These are phyloP conservation scores for Ciconia nigra DNA, from an alignment of 2,797 vertebrate genomes.

Conservation along the genomic window DNA sequence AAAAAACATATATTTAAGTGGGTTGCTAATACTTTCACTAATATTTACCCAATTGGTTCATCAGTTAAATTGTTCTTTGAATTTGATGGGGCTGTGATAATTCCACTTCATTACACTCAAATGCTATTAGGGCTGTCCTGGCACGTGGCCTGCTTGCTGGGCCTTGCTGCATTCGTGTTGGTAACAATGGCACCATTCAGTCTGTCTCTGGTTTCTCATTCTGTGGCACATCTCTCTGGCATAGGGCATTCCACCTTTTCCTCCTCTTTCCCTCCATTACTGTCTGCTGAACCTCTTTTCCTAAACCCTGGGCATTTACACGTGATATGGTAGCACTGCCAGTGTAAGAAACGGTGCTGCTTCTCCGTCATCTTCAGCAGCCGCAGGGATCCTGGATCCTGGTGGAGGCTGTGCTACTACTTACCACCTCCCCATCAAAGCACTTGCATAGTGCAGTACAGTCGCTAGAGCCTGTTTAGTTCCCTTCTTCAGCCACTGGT, in stretches of 20 bases:
- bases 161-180: background rate
- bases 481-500: background rate
- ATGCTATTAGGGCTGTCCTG: background rate
- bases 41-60: background rate
- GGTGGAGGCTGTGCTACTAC: background rate
- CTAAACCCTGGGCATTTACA: background rate
- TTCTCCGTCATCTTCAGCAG: background rate
- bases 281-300: background rate
- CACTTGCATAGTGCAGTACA: background rate
- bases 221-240: background rate
- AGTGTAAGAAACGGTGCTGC: background rate
- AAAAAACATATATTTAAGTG: background rate
- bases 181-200: background rate
- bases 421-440: background rate
- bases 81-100: background rate
- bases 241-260: background rate
- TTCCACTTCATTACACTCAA: background rate
- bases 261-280: background rate
- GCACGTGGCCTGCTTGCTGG: background rate
- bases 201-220: background rate
- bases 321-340: fast-evolving
- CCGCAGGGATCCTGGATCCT: background rate
- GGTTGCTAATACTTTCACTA: background rate
- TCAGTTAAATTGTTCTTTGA: background rate
- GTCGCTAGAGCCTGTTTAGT: background rate